phyloP scores from a whole-genome alignment of 1,140 invertebrate genomes.

The Acyrthosiphon pisum region DNA sequence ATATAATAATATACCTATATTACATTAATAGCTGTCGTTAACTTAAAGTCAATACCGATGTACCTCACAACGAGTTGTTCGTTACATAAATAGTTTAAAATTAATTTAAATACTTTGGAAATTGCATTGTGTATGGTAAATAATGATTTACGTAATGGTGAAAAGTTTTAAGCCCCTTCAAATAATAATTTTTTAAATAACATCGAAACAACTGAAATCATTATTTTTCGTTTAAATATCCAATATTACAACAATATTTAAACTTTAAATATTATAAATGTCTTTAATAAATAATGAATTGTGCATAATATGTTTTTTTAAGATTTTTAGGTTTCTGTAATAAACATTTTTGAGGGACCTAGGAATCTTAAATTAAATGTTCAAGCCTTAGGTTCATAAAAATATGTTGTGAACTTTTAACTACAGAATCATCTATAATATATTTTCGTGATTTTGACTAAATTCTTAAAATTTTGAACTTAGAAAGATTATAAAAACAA shows the following conservation, averaged over 20 bases:
- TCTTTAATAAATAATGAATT: neutral
- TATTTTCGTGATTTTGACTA: too few relatives aligned
- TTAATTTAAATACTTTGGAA: neutral
- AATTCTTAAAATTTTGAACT: neutral
- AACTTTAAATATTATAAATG: neutral
- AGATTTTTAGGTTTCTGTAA: neutral
- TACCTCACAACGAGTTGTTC: neutral
- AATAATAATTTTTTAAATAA: too few relatives aligned
- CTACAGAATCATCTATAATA: neutral
- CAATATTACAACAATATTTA: neutral
- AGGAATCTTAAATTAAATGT: neutral
- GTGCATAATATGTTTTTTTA: too few relatives aligned
- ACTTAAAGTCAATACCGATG: neutral
- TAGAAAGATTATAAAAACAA: too few relatives aligned
- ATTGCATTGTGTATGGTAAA: neutral
- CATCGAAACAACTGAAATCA: too few relatives aligned
- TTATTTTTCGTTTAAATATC: neutral
- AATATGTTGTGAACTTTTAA: neutral
- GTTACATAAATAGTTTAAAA: neutral
- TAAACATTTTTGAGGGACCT: neutral
- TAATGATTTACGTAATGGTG: neutral
- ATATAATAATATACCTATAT: neutral
- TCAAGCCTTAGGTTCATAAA: neutral
- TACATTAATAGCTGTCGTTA: neutral
- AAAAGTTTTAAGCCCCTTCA: neutral